Conservation (phyloP, 1,140 invertebrate species). For the Ditylenchus dipsaci region DNA sequence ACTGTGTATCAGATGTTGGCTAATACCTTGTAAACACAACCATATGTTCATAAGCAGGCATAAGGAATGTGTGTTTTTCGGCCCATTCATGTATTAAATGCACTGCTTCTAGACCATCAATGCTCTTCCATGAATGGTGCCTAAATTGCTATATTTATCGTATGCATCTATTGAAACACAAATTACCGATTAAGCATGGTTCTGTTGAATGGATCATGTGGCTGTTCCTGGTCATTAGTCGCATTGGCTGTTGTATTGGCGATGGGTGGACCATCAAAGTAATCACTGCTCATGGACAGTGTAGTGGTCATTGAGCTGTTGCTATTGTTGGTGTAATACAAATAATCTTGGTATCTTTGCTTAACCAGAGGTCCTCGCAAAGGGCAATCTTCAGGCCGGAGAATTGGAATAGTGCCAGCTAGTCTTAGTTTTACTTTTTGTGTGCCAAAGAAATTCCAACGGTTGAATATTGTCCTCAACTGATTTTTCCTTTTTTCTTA, state of each 20-base stretch:
- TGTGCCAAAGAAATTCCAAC: background rate
- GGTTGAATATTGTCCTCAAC: background rate
- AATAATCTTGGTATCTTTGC: background rate
- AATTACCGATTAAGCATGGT: too few species aligned
- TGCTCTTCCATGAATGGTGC: background rate
- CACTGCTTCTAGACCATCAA: conserved; percentile 16
- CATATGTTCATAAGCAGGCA: background rate
- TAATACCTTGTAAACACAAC: background rate
- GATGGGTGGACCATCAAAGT: background rate
- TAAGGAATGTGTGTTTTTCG: conserved; percentile 18
- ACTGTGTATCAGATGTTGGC: background rate
- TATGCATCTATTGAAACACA: too few species aligned
- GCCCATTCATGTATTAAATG: conserved; percentile 29
- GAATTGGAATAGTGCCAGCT: background rate
- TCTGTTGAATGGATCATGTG: too few species aligned
- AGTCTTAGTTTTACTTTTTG: background rate
- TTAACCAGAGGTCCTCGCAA: background rate
- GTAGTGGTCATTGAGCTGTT: background rate
- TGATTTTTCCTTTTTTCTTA: background rate
- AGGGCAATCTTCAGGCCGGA: background rate
- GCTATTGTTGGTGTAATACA: background rate
- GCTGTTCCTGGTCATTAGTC: too few species aligned
- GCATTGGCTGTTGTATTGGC: too few species aligned
- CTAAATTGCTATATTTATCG: too few species aligned
- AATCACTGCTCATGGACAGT: background rate